Evolutionary conservation across 2,888 invertebrate species (phyloP).

Genomic region (Euclidia mi): DNA sequence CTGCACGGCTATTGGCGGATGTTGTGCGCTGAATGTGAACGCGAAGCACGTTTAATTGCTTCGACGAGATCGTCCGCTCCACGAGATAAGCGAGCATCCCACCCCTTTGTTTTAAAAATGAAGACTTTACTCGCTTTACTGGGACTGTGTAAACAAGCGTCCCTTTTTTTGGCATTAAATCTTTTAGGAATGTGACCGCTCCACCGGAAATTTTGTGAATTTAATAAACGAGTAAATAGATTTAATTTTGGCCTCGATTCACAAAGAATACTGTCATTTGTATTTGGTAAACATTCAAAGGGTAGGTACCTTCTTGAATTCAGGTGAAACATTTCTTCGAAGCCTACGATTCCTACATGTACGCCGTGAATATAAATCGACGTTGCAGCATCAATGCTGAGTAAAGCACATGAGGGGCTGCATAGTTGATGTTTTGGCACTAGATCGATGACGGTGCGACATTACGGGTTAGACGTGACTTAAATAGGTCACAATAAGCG

Average conservation of each 20-base stretch:
- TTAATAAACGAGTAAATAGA: slow-evolving; percentile 59
- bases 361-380: slow-evolving; percentile 4
- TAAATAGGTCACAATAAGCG: slow-evolving; percentile 3
- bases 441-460: slow-evolving; percentile 2
- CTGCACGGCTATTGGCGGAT: too few relatives aligned
- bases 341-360: too few relatives aligned
- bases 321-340: too few relatives aligned
- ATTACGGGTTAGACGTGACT: background rate
- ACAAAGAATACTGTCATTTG: background rate
- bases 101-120: slow-evolving; percentile 71
- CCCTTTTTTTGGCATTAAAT: slow-evolving; percentile 70
- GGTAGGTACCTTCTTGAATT: too few relatives aligned
- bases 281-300: too few relatives aligned
- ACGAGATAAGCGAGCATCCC: slow-evolving; percentile 60
- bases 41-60: slow-evolving; percentile 68
- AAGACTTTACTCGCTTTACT: slow-evolving; percentile 60
- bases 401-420: background rate
- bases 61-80: slow-evolving; percentile 55
- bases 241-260: slow-evolving; percentile 34
- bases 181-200: slow-evolving; percentile 68
- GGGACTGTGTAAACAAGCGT: slow-evolving; percentile 64
- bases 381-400: background rate
- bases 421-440: background rate
- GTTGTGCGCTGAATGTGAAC: slow-evolving; percentile 3
- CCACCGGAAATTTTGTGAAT: slow-evolving; percentile 63